Evolutionary conservation across 2,888 invertebrate genomes (phyloP).

Genomic region (Portevinia maculata): DNA sequence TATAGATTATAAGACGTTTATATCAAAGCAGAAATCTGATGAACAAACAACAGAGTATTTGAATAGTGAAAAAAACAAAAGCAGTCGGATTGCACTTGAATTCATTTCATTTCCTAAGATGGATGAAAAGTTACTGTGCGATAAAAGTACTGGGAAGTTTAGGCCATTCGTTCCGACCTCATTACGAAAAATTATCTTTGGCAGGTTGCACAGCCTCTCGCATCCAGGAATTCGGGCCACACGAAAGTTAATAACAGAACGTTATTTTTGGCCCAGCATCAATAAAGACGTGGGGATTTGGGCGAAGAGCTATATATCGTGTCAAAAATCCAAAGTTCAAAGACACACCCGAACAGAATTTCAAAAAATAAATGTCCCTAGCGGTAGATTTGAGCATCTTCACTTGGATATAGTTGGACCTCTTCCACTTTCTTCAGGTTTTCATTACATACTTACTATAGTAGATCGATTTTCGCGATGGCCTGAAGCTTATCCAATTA

Average conservation of each 20-base stretch:
- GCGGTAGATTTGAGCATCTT: no score
- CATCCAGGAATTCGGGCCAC: no score
- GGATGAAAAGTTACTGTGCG: slow-evolving; percentile 9
- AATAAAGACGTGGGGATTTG: no score
- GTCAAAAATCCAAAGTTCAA: no score
- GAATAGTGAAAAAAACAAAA: background rate
- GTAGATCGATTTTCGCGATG: slow-evolving; percentile 40
- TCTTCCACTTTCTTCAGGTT: slow-evolving; percentile 73
- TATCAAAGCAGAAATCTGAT: slow-evolving; percentile 5
- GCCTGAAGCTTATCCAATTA: no score
- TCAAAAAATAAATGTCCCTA: no score
- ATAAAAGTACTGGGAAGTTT: slow-evolving; percentile 12
- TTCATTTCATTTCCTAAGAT: background rate
- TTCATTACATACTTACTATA: slow-evolving; percentile 32
- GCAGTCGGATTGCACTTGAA: background rate
- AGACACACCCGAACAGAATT: no score
- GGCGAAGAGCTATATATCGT: no score
- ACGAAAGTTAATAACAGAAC: no score
- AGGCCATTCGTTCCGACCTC: slow-evolving; percentile 23
- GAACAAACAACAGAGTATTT: slow-evolving; percentile 4
- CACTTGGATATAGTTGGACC: slow-evolving; percentile 79
- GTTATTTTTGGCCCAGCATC: no score
- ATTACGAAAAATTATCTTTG: slow-evolving; percentile 18
- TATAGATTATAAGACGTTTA: background rate
- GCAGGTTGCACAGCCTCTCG: slow-evolving; percentile 20